Evolutionary conservation across 2,888 invertebrate genomes (phyloP), one percentile per base, ranked within the genome.

Genomic region (Ochropleura leucogaster): DNA sequence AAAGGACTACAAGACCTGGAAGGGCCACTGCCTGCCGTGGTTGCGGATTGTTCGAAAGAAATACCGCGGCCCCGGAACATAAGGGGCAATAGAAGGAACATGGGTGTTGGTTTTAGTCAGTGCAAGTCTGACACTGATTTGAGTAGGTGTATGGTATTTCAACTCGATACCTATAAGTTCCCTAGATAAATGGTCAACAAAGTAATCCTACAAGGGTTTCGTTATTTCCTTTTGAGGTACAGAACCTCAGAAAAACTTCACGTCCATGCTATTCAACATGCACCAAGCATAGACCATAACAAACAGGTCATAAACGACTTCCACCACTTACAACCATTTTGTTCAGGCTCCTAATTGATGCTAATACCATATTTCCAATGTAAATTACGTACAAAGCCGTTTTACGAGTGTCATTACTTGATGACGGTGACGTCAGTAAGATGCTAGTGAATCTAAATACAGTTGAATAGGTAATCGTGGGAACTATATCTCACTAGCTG

Each of bases 331-430:
- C 47, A 10, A 65, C 55, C 40, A 73, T 66, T 84, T 78, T 64
- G 70, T 69, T 53, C 47, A 30, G 82, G 68, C 71, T 82, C 64
- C 65, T 84, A 75, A 84, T 73, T 72, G 63, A 69, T 67, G 63
- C 53, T 84, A 80, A 80, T 68, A 44, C 59, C 18, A 68, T 62
- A 69, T 81, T 68, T 72, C 60, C 72, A 57, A 84, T 84, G 84
- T 74, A 76, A 72, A 81, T 76, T 57, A 60, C 57, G 64, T 70
- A 46, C 42, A 53, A 57, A 60, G 59, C 51, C 18, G 44, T 74
- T 84, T 84, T 74, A 84, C 72, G 70, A 79, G 42, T 5, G 7
- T 62, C 64, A 65, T 70, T 72, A 72, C 64, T 79, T 72, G 60
- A 68, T 64, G 53, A 60, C 49, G 65, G 63, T 79, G 76, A 77